phyloP scores from a whole-genome alignment of 37 sponge, comb jelly and placozoan species.

The Halisarca cf. caerulea region DNA sequence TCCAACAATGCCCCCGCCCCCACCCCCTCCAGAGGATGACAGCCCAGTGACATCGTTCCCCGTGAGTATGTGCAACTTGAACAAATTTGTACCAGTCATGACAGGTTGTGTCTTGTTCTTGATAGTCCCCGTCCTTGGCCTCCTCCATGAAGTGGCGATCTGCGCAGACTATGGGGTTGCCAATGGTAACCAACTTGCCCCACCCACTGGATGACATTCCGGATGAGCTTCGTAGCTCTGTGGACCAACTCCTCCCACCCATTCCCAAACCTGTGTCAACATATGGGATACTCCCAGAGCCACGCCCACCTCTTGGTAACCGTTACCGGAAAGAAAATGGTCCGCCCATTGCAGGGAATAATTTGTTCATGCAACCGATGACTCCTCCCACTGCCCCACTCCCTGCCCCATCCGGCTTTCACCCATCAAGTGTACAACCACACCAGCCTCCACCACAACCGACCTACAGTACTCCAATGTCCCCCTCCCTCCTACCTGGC shows the following conservation, averaged over 20 bases:
- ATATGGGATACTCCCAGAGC: neutral
- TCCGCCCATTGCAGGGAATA: neutral
- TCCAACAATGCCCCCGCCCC: conserved; percentile 30
- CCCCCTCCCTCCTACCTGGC: neutral
- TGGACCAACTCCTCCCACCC: conserved; percentile 17
- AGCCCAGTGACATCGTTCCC: neutral
- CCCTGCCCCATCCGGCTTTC: conserved; percentile 17
- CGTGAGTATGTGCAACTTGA: neutral
- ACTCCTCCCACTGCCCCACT: conserved; percentile 14
- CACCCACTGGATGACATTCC: conserved; percentile 17
- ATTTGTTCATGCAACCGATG: neutral
- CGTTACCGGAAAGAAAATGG: conserved; percentile 9
- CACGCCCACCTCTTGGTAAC: neutral
- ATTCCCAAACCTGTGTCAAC: neutral
- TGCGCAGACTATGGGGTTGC: neutral
- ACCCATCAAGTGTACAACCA: neutral
- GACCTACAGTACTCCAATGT: neutral
- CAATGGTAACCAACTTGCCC: neutral
- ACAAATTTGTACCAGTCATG: neutral
- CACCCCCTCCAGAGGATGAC: conserved; percentile 7
- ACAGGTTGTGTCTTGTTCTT: neutral
- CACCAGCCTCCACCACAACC: neutral
- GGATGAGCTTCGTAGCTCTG: neutral
- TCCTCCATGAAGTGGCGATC: neutral
- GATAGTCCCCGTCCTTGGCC: neutral